Evolutionary conservation across 2,113 vertebrate species (phyloP).

Genomic region (Potamarius usumacintae): DNA sequence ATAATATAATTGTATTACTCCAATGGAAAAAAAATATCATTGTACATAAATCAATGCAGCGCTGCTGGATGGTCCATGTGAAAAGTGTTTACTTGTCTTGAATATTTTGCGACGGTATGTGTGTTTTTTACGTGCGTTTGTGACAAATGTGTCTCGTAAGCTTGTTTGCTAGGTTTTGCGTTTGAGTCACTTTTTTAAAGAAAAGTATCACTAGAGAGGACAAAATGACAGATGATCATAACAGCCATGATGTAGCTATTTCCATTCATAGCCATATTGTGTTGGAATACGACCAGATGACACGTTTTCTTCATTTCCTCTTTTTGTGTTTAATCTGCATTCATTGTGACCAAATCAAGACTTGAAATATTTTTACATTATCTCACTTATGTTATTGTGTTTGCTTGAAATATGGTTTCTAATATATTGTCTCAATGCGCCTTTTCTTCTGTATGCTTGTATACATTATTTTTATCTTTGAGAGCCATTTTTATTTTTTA

Average conservation of each 20-base stretch:
- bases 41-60: constrained; percentile 47
- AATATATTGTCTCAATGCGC: constrained; percentile 58
- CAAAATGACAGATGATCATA: constrained; percentile 26
- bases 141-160: constrained; percentile 20
- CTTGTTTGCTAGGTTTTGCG: constrained; percentile 33
- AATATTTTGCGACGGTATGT: constrained; percentile 39
- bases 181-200: constrained; percentile 11
- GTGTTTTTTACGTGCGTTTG: constrained; percentile 35
- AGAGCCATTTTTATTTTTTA: constrained; percentile 14
- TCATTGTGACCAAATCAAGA: constrained; percentile 69
- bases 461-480: constrained; percentile 12
- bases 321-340: constrained; percentile 46
- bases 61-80: constrained; percentile 52
- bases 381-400: constrained; percentile 59
- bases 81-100: constrained; percentile 41
- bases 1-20: constrained; percentile 49
- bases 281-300: constrained; percentile 15
- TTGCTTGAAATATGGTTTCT: constrained; percentile 49
- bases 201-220: constrained; percentile 21
- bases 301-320: not conserved
- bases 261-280: constrained; percentile 41
- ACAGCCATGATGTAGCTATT: constrained; percentile 43
- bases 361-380: constrained; percentile 81
- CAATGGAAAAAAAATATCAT: not conserved
- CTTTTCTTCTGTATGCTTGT: constrained; percentile 46